phyloP scores from a whole-genome alignment of 2,797 vertebrate genomes.

The Manis javanica region DNA sequence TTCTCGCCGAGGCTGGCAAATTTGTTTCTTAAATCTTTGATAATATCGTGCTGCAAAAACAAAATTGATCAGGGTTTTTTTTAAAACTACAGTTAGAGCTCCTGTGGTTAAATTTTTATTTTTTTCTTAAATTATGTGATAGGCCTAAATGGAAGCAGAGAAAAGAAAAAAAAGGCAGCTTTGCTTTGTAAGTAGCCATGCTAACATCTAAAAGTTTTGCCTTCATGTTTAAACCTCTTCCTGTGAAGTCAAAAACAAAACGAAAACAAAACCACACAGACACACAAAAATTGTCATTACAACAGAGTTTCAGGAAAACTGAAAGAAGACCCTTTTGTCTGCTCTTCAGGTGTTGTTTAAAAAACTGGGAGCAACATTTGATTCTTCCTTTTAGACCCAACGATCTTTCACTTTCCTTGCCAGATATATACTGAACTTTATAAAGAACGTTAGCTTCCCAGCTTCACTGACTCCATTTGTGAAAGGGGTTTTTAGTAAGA shows the following conservation, averaged over 20 bases:
- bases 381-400: slow-evolving; percentile 80
- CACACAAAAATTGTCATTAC: slow-evolving; percentile 81
- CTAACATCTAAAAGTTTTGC: slow-evolving; percentile 85
- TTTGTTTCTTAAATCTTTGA: slow-evolving; percentile 91
- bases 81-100: slow-evolving; percentile 85
- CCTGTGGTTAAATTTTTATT: slow-evolving; percentile 84
- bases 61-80: slow-evolving; percentile 89
- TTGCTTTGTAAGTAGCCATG: slow-evolving; percentile 87
- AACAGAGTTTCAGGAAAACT: slow-evolving; percentile 73
- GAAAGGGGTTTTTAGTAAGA: not conserved
- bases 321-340: slow-evolving; percentile 71
- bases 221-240: slow-evolving; percentile 91
- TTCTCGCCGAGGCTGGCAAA: slow-evolving; percentile 90
- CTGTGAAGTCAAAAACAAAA: slow-evolving; percentile 84
- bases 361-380: slow-evolving; percentile 44
- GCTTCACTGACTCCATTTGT: not conserved
- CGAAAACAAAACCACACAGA: slow-evolving; percentile 79
- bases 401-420: slow-evolving; percentile 58
- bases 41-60: slow-evolving; percentile 90
- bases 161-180: slow-evolving; percentile 82
- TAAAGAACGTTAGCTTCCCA: not conserved
- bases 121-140: slow-evolving; percentile 84
- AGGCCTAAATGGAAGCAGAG: slow-evolving; percentile 86
- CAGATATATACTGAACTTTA: not conserved
- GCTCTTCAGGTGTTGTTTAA: slow-evolving; percentile 64